Conservation (phyloP, 2,888 invertebrate species). For the Epinotia nisella region DNA sequence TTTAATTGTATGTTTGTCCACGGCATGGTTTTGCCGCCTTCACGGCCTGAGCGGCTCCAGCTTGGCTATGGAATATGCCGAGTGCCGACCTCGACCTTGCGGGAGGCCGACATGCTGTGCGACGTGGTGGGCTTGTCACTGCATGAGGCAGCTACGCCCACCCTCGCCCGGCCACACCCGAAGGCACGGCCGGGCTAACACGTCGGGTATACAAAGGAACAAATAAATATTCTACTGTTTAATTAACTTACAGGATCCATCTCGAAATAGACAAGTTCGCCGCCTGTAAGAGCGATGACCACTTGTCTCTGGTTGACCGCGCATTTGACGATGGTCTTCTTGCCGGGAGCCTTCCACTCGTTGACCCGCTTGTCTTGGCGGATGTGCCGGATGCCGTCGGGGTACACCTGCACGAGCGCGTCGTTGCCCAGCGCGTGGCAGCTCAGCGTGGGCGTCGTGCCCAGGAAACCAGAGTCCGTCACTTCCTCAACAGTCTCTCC, state of each 20-base stretch:
- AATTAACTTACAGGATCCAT: conserved; percentile 96
- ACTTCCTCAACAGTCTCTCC: conserved; percentile 99
- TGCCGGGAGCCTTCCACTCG: conserved; percentile 99
- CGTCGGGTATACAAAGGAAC: conserved; percentile 62
- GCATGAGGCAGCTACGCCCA: conserved; percentile 83
- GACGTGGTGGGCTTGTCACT: conserved; percentile 86
- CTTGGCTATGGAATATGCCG: conserved; percentile 91
- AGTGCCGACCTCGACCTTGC: conserved; percentile 81
- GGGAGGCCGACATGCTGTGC: conserved; percentile 85
- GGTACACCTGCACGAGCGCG: conserved; percentile 99
- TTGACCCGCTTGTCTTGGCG: conserved; percentile 99
- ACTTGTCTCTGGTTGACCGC: conserved; percentile 99
- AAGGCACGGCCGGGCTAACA: conserved; percentile 65
- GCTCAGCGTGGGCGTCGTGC: conserved; percentile 99
- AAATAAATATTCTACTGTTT: background rate
- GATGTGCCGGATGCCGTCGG: conserved; percentile 99
- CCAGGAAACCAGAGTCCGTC: conserved; percentile 99
- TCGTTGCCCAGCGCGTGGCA: conserved; percentile 99
- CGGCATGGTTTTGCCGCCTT: conserved; percentile 89
- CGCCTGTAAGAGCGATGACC: conserved; percentile 98
- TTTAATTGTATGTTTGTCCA: conserved; percentile 68
- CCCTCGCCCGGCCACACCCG: conserved; percentile 65
- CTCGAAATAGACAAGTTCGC: conserved; percentile 99
- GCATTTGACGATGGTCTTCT: conserved; percentile 98
- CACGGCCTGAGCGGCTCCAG: conserved; percentile 88